Base-by-base conservation (phyloP, 2,797 vertebrate species). In the Percopsis omiscomaycus region DNA sequence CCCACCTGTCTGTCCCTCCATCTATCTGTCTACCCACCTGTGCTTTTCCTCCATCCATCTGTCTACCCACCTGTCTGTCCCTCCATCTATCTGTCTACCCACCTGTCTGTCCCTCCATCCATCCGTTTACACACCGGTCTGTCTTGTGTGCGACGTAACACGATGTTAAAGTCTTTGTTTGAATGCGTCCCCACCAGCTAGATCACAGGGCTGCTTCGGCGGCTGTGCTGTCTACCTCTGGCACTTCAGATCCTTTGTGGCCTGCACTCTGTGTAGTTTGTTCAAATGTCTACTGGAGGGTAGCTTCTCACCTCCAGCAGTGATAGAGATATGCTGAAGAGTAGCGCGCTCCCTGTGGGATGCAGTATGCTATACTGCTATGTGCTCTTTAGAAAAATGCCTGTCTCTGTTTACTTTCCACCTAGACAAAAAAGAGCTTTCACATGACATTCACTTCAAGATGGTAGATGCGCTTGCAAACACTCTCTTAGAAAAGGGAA, bases 281-380 rank as follows among this genome's bases (percentile, higher is more conserved):
- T 73, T 77, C 42, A 81, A 68, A 78, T 81, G 70, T 74, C 67
- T 79, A 71, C 77, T 75, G 61, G 71, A 77, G 42, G 29, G 55
- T 69, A 42, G 51, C 52, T 55, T 74, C 16, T 65, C 58, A 71
- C 64, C 55, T 61, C 59, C 74, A 52, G 30, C 3, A 32, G 62
- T 37, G 66, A 68, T 37, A 62, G 62, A 15, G 37, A 67, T 42
- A 64, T 75, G 62, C 67, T 84, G 53, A 66, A 30, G 27, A 73
- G 56, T 49, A 30, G 29, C n/a, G 45, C 50, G 64, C 54, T 69
- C 58, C 55, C 73, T 52, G 57, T 69, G 64, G 52, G 49, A 56
- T 61, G 28, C 65, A 68, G 12, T 13, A 55, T 66, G 59, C 69
- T 42, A 14, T 52, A 30, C 37, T 48, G 52, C 61, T 61, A 52